A percentile compares a stretch with the other conserved stretches of the same genome.
phyloP scores from a whole-genome alignment of 2,888 invertebrate genomes.

The Hirtodrosophila cameraria region DNA sequence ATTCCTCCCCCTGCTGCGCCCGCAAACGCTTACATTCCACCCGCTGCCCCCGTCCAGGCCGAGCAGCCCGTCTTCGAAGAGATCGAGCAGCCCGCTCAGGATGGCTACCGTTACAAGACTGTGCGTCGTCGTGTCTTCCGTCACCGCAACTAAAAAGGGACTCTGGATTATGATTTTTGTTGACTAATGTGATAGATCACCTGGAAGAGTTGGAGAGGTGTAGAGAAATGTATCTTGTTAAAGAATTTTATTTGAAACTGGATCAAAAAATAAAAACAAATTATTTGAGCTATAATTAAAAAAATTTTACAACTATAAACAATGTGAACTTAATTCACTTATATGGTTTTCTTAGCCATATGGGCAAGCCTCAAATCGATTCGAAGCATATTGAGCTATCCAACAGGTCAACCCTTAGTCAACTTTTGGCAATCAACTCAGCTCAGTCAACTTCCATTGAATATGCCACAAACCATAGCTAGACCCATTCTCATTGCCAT shows the following conservation, averaged over 20 bases:
- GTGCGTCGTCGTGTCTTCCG: conserved; percentile 76
- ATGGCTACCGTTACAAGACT: conserved; percentile 73
- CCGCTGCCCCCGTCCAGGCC: conserved; percentile 52
- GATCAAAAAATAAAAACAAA: too few relatives aligned
- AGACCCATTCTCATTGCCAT: background rate
- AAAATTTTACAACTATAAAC: background rate
- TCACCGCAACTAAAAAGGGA: conserved; percentile 55
- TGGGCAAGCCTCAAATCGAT: conserved; percentile 29
- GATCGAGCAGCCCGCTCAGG: conserved; percentile 71
- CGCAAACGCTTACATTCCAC: conserved; percentile 56
- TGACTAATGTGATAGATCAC: conserved; percentile 58
- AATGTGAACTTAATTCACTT: too few relatives aligned
- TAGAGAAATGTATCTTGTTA: conserved; percentile 35
- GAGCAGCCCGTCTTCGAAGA: conserved; percentile 53
- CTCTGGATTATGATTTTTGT: conserved; percentile 36
- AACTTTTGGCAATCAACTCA: conserved; percentile 32
- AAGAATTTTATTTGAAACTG: conserved; percentile 3
- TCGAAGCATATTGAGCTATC: conserved; percentile 40
- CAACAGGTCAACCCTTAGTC: conserved; percentile 45
- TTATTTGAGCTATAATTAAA: background rate
- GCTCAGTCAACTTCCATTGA: conserved; percentile 29
- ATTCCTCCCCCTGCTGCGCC: conserved; percentile 65
- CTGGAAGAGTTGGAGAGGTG: background rate
- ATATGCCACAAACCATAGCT: conserved; percentile 23
- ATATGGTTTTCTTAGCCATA: conserved; percentile 14